A percentile compares a stretch with the other conserved stretches of the same genome.
Conservation (phyloP, 2,797 vertebrate species). For the Epinephelus awoara region DNA sequence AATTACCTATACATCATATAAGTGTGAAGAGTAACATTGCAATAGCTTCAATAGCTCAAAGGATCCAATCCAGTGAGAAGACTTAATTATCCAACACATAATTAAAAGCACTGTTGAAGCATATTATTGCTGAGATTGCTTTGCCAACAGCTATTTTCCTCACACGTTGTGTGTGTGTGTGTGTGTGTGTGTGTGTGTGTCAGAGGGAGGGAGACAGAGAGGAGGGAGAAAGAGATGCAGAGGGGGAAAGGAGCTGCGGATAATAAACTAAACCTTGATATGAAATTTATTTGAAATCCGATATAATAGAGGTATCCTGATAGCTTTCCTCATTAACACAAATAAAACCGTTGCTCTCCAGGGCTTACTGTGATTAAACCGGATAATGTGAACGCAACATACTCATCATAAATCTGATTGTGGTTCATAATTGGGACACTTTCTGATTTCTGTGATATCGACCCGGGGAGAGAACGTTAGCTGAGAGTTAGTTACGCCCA, state of each 20-base stretch:
- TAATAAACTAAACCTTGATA: conserved; percentile 25
- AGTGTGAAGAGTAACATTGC: conserved; percentile 3
- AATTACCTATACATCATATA: conserved; percentile 4
- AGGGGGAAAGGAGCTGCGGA: too few species aligned
- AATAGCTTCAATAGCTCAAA: conserved; percentile 42
- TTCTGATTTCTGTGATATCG: background rate
- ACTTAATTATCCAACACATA: conserved; percentile 61
- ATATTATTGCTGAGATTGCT: conserved; percentile 44
- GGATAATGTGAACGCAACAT: conserved; percentile 4
- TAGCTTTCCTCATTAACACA: conserved; percentile 30
- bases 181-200: background rate
- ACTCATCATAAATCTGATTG: conserved; percentile 21
- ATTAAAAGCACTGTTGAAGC: conserved; percentile 67
- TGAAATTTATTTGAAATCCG: conserved; percentile 30
- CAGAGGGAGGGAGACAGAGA: background rate
- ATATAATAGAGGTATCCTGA: conserved; percentile 24
- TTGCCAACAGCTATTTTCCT: conserved; percentile 54
- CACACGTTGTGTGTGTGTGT: background rate
- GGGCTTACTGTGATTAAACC: conserved; percentile 29
- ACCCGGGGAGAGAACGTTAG: background rate
- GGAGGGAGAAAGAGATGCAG: background rate
- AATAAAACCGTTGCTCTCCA: conserved; percentile 16
- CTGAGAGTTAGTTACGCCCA: background rate
- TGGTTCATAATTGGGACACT: conserved; percentile 17
- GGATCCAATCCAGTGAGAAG: conserved; percentile 38